Conservation (phyloP, 2,888 invertebrate species). For the Cyclophora punctaria region DNA sequence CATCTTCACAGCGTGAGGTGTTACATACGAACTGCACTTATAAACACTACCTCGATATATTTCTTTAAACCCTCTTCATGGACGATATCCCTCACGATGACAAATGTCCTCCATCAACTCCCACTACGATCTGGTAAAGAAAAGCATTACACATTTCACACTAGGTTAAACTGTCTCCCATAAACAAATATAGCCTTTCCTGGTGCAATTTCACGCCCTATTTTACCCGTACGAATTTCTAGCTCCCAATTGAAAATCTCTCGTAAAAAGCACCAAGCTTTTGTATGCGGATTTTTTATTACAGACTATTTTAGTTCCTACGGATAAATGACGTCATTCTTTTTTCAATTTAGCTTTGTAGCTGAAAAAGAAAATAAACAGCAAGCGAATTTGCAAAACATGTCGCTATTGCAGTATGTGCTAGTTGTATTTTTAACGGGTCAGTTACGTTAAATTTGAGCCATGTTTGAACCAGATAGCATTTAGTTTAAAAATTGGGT, state of each 20-base stretch:
- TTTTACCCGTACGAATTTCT: constrained; percentile 62
- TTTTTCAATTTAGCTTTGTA: constrained; percentile 50
- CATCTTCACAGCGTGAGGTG: constrained; percentile 14
- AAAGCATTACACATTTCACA: constrained; percentile 50
- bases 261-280: constrained; percentile 44
- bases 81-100: constrained; percentile 34
- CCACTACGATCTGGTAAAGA: constrained; percentile 35
- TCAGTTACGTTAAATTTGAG: constrained; percentile 10
- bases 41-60: constrained; percentile 18
- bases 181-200: constrained; percentile 67
- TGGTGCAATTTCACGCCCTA: constrained; percentile 67
- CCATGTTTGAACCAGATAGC: constrained; percentile 5
- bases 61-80: constrained; percentile 20
- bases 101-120: constrained; percentile 41
- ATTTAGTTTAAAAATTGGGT: constrained; percentile 8
- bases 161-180: constrained; percentile 41
- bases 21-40: constrained; percentile 13
- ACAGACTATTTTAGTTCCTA: constrained; percentile 47
- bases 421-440: constrained; percentile 12
- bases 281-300: constrained; percentile 55
- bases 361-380: constrained; percentile 27
- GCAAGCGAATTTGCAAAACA: constrained; percentile 15
- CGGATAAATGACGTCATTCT: constrained; percentile 53
- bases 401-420: constrained; percentile 6
- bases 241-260: constrained; percentile 56